Base-by-base conservation (phyloP, 2,888 invertebrate species). In the Acrobasis consociella region DNA sequence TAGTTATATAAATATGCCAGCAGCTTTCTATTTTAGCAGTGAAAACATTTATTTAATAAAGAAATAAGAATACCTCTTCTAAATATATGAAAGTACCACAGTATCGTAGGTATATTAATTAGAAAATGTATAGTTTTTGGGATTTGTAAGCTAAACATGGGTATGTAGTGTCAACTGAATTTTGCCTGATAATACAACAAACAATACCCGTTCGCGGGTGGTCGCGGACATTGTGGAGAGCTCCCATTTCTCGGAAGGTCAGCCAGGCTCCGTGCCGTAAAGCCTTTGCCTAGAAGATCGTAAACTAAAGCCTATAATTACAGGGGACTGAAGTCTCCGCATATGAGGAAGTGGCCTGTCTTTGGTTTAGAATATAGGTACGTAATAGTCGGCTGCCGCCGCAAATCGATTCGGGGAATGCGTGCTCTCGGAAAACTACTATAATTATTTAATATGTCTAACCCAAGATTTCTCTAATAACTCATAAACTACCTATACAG, bases 211-310 rank as follows among this genome's bases (percentile, higher is more conserved):
- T 62, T 70, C 79, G 84, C 81, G 88, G 90, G 91, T 90, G 91
- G 91, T 85, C 91, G 72, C 72, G 72, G 73, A 82, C 83, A 78
- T 75, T 79, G 80, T 78, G 69, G 69, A 77, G 75, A 76, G 77
- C 72, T 77, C 81, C 60, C 77, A 80, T 74, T 91, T 91, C 91
- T 87, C 68, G 81, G 91, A 91, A 91, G 90, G 89, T 87, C 85
- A 85, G 74, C 71, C 76, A 76, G 77, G 76, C 78, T 81, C 77
- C 78, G 75, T 77, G 73, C 74, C 71, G 71, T 75, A 76, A 78
- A 76, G 76, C 71, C 79, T 81, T 77, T 77, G 78, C 73, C 85
- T 86, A 86, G 83, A 76, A 80, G 77, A 82, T 84, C 81, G 78
- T 85, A 85, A 87, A 86, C 78, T 77, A 80, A 74, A 74, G 76